These are phyloP conservation scores for Proctacanthus coquilletti DNA, from an alignment of 1,140 invertebrate species.

Conservation along the genomic window DNA sequence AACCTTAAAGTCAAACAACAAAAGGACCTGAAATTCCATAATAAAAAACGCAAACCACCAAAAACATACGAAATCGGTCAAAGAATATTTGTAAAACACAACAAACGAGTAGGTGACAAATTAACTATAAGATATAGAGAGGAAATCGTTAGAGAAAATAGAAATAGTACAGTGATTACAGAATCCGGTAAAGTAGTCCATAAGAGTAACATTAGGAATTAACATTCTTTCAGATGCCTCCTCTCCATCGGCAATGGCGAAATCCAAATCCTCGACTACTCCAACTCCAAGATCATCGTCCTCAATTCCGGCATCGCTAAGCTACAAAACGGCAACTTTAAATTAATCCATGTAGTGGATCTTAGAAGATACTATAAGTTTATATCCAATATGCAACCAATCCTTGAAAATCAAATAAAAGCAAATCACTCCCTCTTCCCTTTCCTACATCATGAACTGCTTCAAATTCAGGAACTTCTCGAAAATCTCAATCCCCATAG, in stretches of 20 bases:
- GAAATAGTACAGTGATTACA: not conserved
- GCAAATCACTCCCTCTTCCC: not conserved
- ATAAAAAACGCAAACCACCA: conserved; percentile 2
- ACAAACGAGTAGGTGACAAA: conserved; percentile 6
- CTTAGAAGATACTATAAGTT: not conserved
- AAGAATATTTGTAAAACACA: conserved; percentile 5
- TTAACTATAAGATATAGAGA: not conserved
- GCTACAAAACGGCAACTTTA: too few species aligned
- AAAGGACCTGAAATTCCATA: conserved; percentile 5
- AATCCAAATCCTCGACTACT: too few species aligned
- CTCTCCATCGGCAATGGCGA: too few species aligned
- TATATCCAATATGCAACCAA: not conserved
- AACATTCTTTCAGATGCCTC: too few species aligned
- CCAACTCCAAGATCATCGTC: too few species aligned
- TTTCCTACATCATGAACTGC: not conserved
- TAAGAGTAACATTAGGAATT: not conserved
- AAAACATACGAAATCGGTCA: conserved; percentile 2
- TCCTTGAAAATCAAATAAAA: not conserved
- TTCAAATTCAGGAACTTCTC: not conserved
- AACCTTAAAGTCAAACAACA: conserved; percentile 3
- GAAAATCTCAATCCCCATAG: not conserved
- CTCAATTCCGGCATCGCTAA: too few species aligned
- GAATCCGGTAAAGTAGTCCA: conserved; percentile 1
- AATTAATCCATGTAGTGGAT: not conserved
- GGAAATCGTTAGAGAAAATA: not conserved